Evolutionary conservation across 1,140 invertebrate species (phyloP), one percentile per base, ranked within the genome.

Genomic region (Caerostris extrusa): DNA sequence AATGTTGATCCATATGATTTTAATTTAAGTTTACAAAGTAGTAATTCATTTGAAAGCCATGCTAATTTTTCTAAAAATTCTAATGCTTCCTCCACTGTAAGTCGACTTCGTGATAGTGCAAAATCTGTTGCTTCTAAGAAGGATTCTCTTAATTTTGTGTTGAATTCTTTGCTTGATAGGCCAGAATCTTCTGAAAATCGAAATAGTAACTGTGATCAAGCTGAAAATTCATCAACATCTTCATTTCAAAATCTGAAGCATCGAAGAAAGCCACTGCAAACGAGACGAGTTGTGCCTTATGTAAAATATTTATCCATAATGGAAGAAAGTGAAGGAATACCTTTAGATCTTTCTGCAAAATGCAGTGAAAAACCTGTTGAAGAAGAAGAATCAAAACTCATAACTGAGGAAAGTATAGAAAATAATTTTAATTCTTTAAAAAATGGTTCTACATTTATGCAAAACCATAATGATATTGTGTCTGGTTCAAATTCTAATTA

Each of bases 221-320:
- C 58, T 58, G 61, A 87, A 34, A 55, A 17, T 85, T 53, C 64
- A 17, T 50, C 7, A 3, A 88, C 57, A 19, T 56, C 60, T 14
- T 83, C 90, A 14, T 58, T 34, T 19, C 83, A 58, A 10, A 93
- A 71, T 58, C 91, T 67, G 56, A 95, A 93, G 69, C 89, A 90
- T 14, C 57, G 93, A 19, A 91, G 94, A 55, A 95, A 95, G 34
- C 94, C 94, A 7, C 19, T 89, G 3, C 88, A 91, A 81, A 95
- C 94, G 0, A 94, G 93, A 50, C n/a, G 90, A 67, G 93, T 95
- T 19, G 94, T 95, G 86, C 94, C 94, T 93, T 95, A 95, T 91
- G 55, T 71, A 17, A 91, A 95, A 87, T 95, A 95, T 55, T 61
- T 95, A 12, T 94, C 93, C 50, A 89, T 95, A 17, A 64, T 95